These are phyloP conservation scores for Lepidocyrtinus sp. DNA, from an alignment of 2,888 invertebrate genomes.

Conservation along the genomic window DNA sequence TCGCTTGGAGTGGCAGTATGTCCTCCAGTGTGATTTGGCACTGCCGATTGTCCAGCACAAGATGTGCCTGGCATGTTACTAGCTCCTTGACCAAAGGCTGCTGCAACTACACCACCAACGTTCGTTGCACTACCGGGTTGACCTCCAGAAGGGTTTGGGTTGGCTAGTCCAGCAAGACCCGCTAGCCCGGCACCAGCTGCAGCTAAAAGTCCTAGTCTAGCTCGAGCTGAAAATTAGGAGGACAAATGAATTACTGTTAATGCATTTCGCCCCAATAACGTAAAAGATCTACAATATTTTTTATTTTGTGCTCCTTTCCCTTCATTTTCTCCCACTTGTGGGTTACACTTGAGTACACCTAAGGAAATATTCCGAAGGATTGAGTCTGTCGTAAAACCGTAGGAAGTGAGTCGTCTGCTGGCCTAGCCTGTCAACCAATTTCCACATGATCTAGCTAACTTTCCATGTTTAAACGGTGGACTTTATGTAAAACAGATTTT, in stretches of 20 bases:
- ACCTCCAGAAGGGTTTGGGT: slow-evolving; percentile 42
- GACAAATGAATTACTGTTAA: slow-evolving; percentile 10
- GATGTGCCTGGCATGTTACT: slow-evolving; percentile 54
- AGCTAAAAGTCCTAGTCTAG: slow-evolving; percentile 68
- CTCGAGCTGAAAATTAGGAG: slow-evolving; percentile 60
- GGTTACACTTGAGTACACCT: too few species aligned
- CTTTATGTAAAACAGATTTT: too few species aligned
- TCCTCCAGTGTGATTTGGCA: slow-evolving; percentile 51
- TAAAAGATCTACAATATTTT: slow-evolving; percentile 34
- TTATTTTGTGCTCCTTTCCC: too few species aligned
- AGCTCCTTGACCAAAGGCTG: slow-evolving; percentile 31
- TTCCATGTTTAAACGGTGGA: too few species aligned
- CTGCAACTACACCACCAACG: slow-evolving; percentile 20
- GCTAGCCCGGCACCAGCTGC: slow-evolving; percentile 70
- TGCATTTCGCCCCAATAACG: slow-evolving; percentile 38
- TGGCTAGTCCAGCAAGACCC: slow-evolving; percentile 66
- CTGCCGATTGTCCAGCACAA: slow-evolving; percentile 59
- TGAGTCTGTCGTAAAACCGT: too few species aligned
- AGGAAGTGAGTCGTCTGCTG: too few species aligned
- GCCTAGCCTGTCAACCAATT: too few species aligned
- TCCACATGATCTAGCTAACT: too few species aligned
- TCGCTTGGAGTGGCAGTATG: slow-evolving; percentile 63
- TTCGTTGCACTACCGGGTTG: slow-evolving; percentile 17
- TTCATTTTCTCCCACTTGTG: too few species aligned
- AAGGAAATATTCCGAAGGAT: too few species aligned